A percentile compares a stretch with the other conserved stretches of the same genome.
phyloP scores from a whole-genome alignment of 2,113 vertebrate genomes.

The Lates calcarifer region DNA sequence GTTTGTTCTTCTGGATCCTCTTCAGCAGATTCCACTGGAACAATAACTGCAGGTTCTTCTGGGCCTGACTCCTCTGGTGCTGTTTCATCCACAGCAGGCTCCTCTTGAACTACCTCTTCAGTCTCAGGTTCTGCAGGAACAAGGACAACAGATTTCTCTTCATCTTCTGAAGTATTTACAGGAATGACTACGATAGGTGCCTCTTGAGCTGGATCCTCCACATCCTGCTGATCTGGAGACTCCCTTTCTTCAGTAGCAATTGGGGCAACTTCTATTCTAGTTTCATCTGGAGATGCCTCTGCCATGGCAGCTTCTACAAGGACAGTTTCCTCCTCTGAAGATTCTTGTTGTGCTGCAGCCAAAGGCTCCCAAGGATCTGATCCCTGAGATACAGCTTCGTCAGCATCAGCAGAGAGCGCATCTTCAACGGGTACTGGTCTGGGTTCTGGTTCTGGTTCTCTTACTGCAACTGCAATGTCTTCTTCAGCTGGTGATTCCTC shows the following conservation, averaged over 20 bases:
- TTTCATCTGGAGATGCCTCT: slow-evolving; percentile 12
- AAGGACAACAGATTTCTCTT: background rate
- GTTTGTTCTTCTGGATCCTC: background rate
- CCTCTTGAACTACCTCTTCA: background rate
- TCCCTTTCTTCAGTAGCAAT: background rate
- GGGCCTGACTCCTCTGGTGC: background rate
- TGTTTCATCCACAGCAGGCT: slow-evolving; percentile 1
- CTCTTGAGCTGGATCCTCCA: background rate
- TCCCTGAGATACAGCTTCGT: background rate
- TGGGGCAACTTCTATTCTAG: background rate
- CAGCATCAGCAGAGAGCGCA: background rate
- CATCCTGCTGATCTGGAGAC: background rate
- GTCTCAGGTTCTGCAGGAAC: slow-evolving; percentile 4
- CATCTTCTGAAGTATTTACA: background rate
- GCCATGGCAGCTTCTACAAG: background rate
- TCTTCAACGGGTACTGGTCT: background rate
- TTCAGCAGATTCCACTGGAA: background rate
- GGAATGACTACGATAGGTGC: background rate
- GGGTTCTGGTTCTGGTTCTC: background rate
- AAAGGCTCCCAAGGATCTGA: slow-evolving; percentile 4
- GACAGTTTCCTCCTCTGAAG: slow-evolving; percentile 6
- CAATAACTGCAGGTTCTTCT: background rate
- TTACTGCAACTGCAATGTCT: slow-evolving; percentile 4
- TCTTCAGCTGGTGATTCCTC: slow-evolving; percentile 7
- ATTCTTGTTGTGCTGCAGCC: slow-evolving; percentile 2